A percentile compares a stretch with the other conserved stretches of the same genome.
Conservation (phyloP, 1,140 invertebrate genomes). For the Belonocnema kinseyi region DNA sequence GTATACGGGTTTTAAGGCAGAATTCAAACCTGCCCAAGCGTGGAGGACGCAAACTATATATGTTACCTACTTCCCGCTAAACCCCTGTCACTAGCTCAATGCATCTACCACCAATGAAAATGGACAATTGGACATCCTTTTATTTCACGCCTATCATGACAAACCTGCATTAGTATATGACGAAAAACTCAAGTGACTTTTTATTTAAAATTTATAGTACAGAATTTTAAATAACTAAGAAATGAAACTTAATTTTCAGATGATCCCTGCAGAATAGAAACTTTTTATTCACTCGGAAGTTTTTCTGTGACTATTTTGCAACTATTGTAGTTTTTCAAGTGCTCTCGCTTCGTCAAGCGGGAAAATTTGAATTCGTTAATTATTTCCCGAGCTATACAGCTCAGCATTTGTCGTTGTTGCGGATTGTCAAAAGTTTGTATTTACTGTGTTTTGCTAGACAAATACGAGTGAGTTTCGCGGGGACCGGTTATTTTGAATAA, state of each 20-base stretch:
- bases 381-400: constrained; percentile 71
- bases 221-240: neutral
- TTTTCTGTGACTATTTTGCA: constrained; percentile 3
- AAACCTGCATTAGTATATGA: neutral
- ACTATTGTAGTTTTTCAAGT: neutral
- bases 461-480: constrained; percentile 63
- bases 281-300: too few relatives aligned
- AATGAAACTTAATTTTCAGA: neutral
- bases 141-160: constrained; percentile 8
- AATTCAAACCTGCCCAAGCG: constrained; percentile 48
- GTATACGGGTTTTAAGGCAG: constrained; percentile 42
- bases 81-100: constrained; percentile 18
- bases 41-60: constrained; percentile 42
- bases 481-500: constrained; percentile 70
- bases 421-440: constrained; percentile 71
- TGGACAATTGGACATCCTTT: neutral
- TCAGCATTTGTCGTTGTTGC: constrained; percentile 64
- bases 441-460: constrained; percentile 63
- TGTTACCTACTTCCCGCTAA: too few relatives aligned
- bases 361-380: constrained; percentile 73
- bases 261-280: neutral
- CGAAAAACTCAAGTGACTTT: too few relatives aligned
- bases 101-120: neutral
- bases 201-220: too few relatives aligned
- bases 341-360: constrained; percentile 58